Evolutionary conservation across 2,888 invertebrate genomes (phyloP), one percentile per base, ranked within the genome.

Genomic region (Leptothorax acervorum): DNA sequence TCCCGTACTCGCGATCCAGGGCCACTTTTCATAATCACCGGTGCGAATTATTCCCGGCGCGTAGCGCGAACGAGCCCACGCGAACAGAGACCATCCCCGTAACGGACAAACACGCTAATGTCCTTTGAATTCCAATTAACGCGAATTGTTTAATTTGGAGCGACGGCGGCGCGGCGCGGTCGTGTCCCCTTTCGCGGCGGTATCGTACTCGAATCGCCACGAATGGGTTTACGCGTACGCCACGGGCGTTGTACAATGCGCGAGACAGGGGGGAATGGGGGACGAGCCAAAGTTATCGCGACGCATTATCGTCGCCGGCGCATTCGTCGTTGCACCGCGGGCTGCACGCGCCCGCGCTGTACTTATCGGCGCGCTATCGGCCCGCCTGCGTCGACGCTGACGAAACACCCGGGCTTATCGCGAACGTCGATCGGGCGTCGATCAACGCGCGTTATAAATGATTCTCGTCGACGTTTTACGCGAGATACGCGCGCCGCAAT

Each of bases 101-200:
- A 68, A 68, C 66, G 89, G 87, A 87, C 88, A 87, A 87, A 85
- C 82, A 87, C 86, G 86, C 86, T 90, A 91, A 90, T 90, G 90
- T 89, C 91, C 90, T 89, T 91, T 88, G 89, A 88, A 91, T 90
- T 90, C 86, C 90, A 91, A 91, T 91, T 91, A 91, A 87, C 87
- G 87, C 83, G 84, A 88, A 88, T 89, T 86, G 88, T 86, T 90
- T 90, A 89, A 88, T 90, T 89, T 90, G 82, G 74, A 73, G 42
- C 57, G 78, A 15, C 75, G 66, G 53, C 65, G 66, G 28, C 55
- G 53, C 65, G 66, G 28, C 55, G 71, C 53, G 39, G 55, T 42
- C 78, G 51, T 55, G 66, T 53, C 66, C 66, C 75, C 63, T 48
- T 39, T 55, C 74, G 51, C 57, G 68, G 55, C 60, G 78, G 28